Conservation (phyloP, 2,797 vertebrate species). For the Phataginus tetradactyla region DNA sequence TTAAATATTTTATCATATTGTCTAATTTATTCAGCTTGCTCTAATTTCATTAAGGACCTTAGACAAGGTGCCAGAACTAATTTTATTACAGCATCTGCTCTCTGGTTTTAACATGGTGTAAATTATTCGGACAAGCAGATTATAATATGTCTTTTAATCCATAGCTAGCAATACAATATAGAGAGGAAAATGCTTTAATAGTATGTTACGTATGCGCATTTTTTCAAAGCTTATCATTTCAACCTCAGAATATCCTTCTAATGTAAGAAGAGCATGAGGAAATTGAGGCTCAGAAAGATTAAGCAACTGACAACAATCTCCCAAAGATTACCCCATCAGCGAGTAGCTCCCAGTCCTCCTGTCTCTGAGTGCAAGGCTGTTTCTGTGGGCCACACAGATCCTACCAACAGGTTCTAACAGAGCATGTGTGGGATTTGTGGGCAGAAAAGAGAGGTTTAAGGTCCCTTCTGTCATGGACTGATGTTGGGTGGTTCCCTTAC, state of each 20-base stretch:
- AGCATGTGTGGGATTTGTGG: no score
- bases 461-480: not conserved
- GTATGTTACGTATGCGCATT: not conserved
- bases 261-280: not conserved
- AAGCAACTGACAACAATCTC: not conserved
- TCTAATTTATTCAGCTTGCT: conserved; percentile 4
- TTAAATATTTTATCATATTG: conserved; percentile 2
- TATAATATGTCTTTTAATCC: not conserved
- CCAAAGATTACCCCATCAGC: not conserved
- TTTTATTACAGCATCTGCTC: conserved; percentile 49
- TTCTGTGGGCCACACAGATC: not conserved
- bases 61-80: conserved; percentile 16
- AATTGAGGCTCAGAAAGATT: not conserved
- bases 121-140: conserved; percentile 28
- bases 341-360: not conserved
- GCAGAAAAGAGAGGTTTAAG: not conserved
- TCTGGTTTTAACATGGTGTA: conserved; percentile 38
- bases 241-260: not conserved
- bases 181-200: conserved; percentile 31
- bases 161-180: not conserved
- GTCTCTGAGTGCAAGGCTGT: not conserved
- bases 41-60: conserved; percentile 24
- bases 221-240: conserved; percentile 16
- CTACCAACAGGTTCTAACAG: not conserved
- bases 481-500: not conserved